Evolutionary conservation across 2,113 vertebrate species (phyloP), one percentile per base, ranked within the genome.

Genomic region (Callipepla californica): DNA sequence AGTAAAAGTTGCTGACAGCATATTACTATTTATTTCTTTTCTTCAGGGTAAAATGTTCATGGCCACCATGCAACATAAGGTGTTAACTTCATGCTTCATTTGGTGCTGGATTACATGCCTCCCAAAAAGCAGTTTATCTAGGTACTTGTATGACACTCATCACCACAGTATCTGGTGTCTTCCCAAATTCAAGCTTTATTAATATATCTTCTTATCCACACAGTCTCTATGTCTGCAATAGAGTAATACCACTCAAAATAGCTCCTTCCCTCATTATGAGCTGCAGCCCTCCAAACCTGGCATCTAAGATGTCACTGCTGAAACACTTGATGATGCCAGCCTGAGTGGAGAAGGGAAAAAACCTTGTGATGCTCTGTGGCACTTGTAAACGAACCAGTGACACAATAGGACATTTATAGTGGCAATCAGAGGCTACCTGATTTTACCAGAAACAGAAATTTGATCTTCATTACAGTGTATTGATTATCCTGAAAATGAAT

Each of bases 241-340:
- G 58, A 93, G 81, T 80, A 92, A 85, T 85, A 70, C 11, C 57
- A 92, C 57, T 40, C 55, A 90, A 95, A 96, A 93, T 94, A 95
- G 76, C 59, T 72, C 40, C 34, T 88, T 95, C 50, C 21, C 45
- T 91, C 65, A 75, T 87, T 67, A 47, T 70, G 55, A 91, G 63
- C 47, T 59, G 34, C 38, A 82, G 55, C 25, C n/a, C 38, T 96
- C 69, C 72, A 93, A 89, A 82, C 32, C 42, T 61, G 45, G 23
- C 79, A 87, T 36, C 40, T 62, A 28, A 94, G 50, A 70, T 80
- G 59, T 58, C 55, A 23, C 3, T 74, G 62, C 68, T 94, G 79
- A 83, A 85, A 70, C 14, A 22, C 20, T 76, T 45, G 21, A 42
- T 82, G 72, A 85, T 74, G 57, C 63, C 59, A 89, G 57, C 55